Conservation (phyloP, 2,113 vertebrate genomes). For the Noturus placidus region DNA sequence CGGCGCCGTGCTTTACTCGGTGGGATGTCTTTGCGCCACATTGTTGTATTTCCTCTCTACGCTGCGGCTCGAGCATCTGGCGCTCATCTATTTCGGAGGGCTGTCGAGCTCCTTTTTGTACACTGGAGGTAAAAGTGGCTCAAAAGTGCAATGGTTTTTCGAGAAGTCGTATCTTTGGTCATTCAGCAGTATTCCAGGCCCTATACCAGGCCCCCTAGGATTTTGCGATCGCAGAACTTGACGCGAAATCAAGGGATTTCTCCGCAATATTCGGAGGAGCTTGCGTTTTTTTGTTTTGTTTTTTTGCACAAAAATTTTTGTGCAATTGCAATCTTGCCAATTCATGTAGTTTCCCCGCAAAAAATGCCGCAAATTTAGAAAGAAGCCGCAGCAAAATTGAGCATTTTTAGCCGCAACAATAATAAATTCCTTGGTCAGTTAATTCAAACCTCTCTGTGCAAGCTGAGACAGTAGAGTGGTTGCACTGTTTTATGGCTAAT, state of each 20-base stretch:
- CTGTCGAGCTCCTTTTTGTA: conserved; percentile 97
- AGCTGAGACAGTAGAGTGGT: not conserved
- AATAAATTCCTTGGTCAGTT: too few species aligned
- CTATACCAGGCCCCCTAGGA: not conserved
- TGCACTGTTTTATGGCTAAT: not conserved
- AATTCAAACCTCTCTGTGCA: not conserved
- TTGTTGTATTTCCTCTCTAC: conserved; percentile 84
- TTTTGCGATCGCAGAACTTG: too few species aligned
- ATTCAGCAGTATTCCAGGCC: not conserved
- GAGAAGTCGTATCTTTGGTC: not conserved
- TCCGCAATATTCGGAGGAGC: too few species aligned
- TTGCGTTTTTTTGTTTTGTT: too few species aligned
- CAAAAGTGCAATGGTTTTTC: not conserved
- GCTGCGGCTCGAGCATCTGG: conserved; percentile 89
- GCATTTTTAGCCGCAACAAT: too few species aligned
- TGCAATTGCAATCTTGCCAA: too few species aligned
- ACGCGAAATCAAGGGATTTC: too few species aligned
- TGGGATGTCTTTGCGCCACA: conserved; percentile 90
- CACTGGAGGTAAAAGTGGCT: conserved; percentile 84
- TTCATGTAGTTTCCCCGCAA: too few species aligned
- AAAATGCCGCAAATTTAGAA: too few species aligned
- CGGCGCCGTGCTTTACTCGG: conserved; percentile 88
- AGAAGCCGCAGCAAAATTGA: too few species aligned
- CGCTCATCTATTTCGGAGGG: conserved; percentile 95
- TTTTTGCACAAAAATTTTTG: too few species aligned